Evolutionary conservation across 2,113 vertebrate genomes (phyloP), one percentile per base, ranked within the genome.

Genomic region (Caranx melampygus): DNA sequence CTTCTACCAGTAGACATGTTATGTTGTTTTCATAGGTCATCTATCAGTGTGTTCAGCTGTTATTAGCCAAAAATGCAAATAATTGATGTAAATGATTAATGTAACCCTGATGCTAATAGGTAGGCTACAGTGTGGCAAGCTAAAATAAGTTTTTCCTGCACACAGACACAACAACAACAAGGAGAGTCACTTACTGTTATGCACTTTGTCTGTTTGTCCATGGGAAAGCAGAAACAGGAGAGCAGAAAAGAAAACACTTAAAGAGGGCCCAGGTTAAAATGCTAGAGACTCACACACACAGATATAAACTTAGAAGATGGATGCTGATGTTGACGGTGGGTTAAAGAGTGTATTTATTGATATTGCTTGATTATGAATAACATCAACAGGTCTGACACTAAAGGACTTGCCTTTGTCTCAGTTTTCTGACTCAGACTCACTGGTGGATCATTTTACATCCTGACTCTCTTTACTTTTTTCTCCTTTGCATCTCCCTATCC

Each of bases 101-200:
- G 26, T 26, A 26, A 26, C 26, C 26, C 26, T 26, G 26, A 26
- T 26, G 26, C 26, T 26, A 26, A 26, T 26, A 26, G 26, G 26
- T 26, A 26, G 26, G 26, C 26, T 26, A 26, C 26, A 26, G 26
- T 26, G 26, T 26, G 26, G 26, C 26, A 26, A 26, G 26, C 26
- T 26, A 26, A 26, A 26, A 26, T 26, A 26, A 26, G 26, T 26
- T 26, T 26, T 26, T 26, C 26, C 26, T 26, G 26, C 26, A 26
- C 26, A 26, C 26, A 26, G 1, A 26, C 26, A 26, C 26, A 26
- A 26, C 26, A 26, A 15, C n/a, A 31, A 75, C 21, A 59, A 68
- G 65, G 18, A 75, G 31, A 74, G 40, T 45, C 34, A 95, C 94
- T 94, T 92, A 95, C 94, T 75, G 83, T 92, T 85, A 0, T 61